Evolutionary conservation across 2,888 invertebrate species (phyloP), one percentile per base, ranked within the genome.

Genomic region (Chelonus formosanus): DNA sequence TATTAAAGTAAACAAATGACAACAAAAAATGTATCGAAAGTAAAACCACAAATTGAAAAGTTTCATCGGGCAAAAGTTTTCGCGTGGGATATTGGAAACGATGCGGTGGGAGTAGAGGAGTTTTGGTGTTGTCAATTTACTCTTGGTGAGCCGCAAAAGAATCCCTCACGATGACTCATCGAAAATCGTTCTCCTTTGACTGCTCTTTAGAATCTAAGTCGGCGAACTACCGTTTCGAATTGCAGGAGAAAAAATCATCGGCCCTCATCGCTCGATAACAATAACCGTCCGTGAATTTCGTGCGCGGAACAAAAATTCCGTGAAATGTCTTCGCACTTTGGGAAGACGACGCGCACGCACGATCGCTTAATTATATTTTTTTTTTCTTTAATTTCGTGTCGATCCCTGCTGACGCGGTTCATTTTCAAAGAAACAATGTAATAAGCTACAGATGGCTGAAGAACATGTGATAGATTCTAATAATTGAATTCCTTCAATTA

Each of bases 301-400:
- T 55, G 47, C 44, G 53, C 48, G 53, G 59, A 50, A 34, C 56
- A 55, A 52, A 34, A 57, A 65, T 78, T 77, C 76, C 77, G 78
- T 81, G 78, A 80, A 80, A 81, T 74, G 77, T 79, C 76, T 79
- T 80, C 74, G 75, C 77, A 77, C 80, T 75, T 78, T 67, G 64
- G 40, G 68, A 58, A 68, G 62, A 58, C 54, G 64, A 65, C 66
- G 68, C 70, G 70, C 65, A 59, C 62, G 63, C 66, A 69, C 57
- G 67, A 70, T 69, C 48, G 52, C 61, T 64, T 67, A 68, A 70
- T 70, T 71, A 66, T 70, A 65, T 68, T 67, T 64, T 67, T 65
- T 57, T 56, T 66, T 54, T 67, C 54, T 65, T 63, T 65, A 64
- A 67, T 68, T 68, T 67, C 59, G 7, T 45, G 45, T 54, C 69